Evolutionary conservation across 2,797 vertebrate genomes (phyloP).

Genomic region (Carduelis carduelis): DNA sequence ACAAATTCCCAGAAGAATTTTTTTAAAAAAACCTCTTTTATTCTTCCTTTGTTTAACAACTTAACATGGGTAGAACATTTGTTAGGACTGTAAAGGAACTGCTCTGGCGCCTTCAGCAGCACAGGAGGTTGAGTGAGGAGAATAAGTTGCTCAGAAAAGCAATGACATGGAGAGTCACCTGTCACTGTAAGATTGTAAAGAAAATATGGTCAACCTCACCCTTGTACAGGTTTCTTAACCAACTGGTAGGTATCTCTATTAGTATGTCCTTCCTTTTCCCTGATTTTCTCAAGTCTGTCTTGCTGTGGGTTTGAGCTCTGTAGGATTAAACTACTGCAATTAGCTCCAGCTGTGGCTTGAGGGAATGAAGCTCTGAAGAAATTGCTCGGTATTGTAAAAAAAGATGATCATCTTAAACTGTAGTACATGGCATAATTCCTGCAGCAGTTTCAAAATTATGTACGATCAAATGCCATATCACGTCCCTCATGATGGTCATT

Average conservation of each 20-base stretch:
- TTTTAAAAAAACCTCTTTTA: not conserved
- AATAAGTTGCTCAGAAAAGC: not conserved
- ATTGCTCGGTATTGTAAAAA: not conserved
- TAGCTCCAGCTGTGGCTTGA: not conserved
- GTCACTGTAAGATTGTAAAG: not conserved
- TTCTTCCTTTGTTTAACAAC: not conserved
- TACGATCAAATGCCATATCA: not conserved
- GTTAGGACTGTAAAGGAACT: not conserved
- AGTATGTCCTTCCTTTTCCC: not conserved
- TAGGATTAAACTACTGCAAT: not conserved
- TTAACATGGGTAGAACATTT: not conserved
- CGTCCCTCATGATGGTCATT: not conserved
- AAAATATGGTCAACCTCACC: not conserved
- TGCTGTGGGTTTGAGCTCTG: not conserved
- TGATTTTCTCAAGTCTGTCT: not conserved
- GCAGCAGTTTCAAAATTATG: slow-evolving; percentile 6
- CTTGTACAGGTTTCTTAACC: not conserved
- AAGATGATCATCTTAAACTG: not conserved
- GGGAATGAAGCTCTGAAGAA: not conserved
- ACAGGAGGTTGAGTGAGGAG: not conserved
- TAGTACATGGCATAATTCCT: not conserved
- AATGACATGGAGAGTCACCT: not conserved
- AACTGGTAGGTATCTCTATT: not conserved
- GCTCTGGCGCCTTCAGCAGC: not conserved
- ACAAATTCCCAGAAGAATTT: not conserved